Conservation (phyloP, 92 coral and sea anemone genomes). For the Phymanthus crucifer region DNA sequence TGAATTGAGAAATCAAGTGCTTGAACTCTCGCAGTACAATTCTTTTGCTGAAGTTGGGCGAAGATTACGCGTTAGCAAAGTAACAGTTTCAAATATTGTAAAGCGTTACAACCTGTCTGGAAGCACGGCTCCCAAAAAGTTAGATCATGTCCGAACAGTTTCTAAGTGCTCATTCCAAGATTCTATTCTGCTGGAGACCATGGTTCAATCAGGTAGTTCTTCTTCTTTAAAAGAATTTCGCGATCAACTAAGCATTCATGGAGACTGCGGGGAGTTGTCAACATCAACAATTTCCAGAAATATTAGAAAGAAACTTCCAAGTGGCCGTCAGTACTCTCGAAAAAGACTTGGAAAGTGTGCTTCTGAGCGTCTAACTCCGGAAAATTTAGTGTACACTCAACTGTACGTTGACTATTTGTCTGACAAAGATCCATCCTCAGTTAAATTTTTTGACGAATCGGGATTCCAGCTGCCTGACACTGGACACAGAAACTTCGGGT, state of each 20-base stretch:
- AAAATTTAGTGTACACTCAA: slow-evolving; percentile 59
- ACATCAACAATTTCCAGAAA: slow-evolving; percentile 51
- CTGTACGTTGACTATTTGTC: slow-evolving; percentile 54
- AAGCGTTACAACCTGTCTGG: slow-evolving; percentile 41
- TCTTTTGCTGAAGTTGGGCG: slow-evolving; percentile 43
- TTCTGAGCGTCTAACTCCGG: slow-evolving; percentile 42
- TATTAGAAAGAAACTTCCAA: slow-evolving; percentile 39
- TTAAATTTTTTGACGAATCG: slow-evolving; percentile 60
- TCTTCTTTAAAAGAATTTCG: slow-evolving; percentile 45
- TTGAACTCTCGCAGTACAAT: slow-evolving; percentile 42
- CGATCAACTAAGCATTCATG: slow-evolving; percentile 35
- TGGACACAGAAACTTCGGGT: slow-evolving; percentile 61
- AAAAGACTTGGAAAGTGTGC: slow-evolving; percentile 51
- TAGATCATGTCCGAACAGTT: slow-evolving; percentile 47
- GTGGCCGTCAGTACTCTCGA: slow-evolving; percentile 46
- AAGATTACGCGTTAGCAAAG: slow-evolving; percentile 38
- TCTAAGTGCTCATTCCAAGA: slow-evolving; percentile 45
- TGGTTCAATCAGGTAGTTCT: slow-evolving; percentile 46
- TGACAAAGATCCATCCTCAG: slow-evolving; percentile 50
- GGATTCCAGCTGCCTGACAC: slow-evolving; percentile 63
- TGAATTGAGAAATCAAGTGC: no score
- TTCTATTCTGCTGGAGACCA: slow-evolving; percentile 51
- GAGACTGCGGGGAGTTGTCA: slow-evolving; percentile 55
- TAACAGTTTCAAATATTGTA: slow-evolving; percentile 49
- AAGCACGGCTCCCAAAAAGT: slow-evolving; percentile 33